Base-by-base conservation (phyloP, 2,888 invertebrate genomes). In the Ypsolopha scabrella region DNA sequence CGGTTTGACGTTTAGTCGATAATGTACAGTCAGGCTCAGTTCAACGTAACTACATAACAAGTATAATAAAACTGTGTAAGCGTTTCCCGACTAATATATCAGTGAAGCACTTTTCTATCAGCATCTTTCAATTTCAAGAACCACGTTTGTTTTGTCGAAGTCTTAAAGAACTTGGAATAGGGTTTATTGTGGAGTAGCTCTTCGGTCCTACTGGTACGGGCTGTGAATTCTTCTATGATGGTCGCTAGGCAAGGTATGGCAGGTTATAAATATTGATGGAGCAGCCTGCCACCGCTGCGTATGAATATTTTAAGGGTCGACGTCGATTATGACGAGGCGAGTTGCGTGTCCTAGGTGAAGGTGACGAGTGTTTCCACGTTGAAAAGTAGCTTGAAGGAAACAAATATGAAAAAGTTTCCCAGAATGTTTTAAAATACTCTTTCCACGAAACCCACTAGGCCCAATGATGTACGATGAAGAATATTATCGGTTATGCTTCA, bases 251-350 rank as follows among this genome's bases (percentile, higher is more conserved):
- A 3, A 62, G 57, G 57, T 58, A 62, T 58, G 58, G 63, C 62
- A 67, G 60, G 62, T 70, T 71, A 76, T 77, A 71, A 75, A 79
- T 79, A 79, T 79, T 77, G 68, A 80, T 75, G 65, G 62, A 58
- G 58, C 59, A 58, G 60, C 64, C 70, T 61, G 11, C 66, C 65
- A 65, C 68, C 64, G 64, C 62, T 62, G 64, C 61, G 59, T 67
- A 72, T 77, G 75, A 78, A 77, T 79, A 75, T 75, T 76, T 70
- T 37, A 47, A 74, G 74, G 58, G 59, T 61, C 57, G 60, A 60
- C 63, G 63, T 68, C 68, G 63, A 71, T 64, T 64, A 65, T 61
- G 63, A 57, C 58, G 58, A 58, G 55, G 54, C 58, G 57, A 60
- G 65, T 64, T 64, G 62, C 65, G 62, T 66, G 67, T 66, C 65